These are phyloP conservation scores for Anoplius nigerrimus DNA, from an alignment of 2,888 invertebrate species.

Conservation along the genomic window DNA sequence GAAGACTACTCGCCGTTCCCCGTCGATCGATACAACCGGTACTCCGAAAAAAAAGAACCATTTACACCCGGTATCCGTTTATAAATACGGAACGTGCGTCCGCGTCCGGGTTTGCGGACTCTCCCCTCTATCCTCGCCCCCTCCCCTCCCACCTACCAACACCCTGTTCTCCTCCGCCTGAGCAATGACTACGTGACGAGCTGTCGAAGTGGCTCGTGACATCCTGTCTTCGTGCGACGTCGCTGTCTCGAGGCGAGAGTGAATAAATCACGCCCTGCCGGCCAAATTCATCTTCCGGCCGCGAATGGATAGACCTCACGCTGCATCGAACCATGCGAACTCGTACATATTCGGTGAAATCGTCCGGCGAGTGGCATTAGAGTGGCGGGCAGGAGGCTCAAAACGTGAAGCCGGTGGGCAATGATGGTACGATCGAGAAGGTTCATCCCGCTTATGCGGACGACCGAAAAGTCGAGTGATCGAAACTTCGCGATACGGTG, in stretches of 20 bases:
- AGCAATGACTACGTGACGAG: slow-evolving; percentile 56
- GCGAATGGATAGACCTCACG: too few species aligned
- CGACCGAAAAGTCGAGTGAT: too few species aligned
- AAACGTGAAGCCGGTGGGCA: too few species aligned
- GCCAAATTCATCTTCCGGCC: slow-evolving; percentile 16
- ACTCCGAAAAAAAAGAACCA: slow-evolving; percentile 3
- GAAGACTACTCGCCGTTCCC: background rate
- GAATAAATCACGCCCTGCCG: slow-evolving; percentile 24
- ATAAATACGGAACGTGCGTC: slow-evolving; percentile 30
- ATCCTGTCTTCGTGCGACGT: slow-evolving; percentile 56
- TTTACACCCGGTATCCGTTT: slow-evolving; percentile 13
- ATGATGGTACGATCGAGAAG: slow-evolving; percentile 9
- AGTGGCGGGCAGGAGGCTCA: too few species aligned
- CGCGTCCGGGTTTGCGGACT: slow-evolving; percentile 24
- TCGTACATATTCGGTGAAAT: too few species aligned
- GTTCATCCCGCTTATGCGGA: too few species aligned
- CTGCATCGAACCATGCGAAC: too few species aligned
- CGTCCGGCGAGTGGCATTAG: too few species aligned
- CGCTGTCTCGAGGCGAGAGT: slow-evolving; percentile 6
- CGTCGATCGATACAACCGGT: slow-evolving; percentile 6
- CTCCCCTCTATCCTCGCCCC: slow-evolving; percentile 35
- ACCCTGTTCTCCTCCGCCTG: too few species aligned
- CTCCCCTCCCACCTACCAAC: too few species aligned
- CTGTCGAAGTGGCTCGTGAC: slow-evolving; percentile 60
- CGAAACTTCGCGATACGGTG: too few species aligned